phyloP scores from a whole-genome alignment of 2,888 invertebrate species.

The Elmis aenea region DNA sequence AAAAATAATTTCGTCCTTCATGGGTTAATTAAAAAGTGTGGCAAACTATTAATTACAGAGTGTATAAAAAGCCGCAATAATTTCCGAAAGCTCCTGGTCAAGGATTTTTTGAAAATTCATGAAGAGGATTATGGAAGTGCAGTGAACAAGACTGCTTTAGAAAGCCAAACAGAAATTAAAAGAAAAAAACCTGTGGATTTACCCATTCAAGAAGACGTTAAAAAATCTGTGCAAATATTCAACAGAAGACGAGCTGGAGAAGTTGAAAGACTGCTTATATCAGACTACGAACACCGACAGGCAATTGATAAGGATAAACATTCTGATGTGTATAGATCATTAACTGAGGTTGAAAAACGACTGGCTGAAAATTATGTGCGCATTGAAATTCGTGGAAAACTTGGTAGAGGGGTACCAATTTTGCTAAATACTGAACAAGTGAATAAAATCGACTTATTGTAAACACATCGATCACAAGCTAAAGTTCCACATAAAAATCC shows the following conservation, averaged over 20 bases:
- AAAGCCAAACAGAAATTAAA: slow-evolving; percentile 8
- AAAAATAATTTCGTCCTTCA: no score
- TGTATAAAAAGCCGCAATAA: slow-evolving; percentile 8
- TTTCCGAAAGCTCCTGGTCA: no score
- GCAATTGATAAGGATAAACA: slow-evolving; percentile 7
- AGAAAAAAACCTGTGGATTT: slow-evolving; percentile 11
- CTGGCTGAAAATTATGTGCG: no score
- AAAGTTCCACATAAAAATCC: no score
- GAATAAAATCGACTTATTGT: no score
- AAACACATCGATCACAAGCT: no score
- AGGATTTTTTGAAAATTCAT: slow-evolving; percentile 15
- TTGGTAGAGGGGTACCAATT: no score
- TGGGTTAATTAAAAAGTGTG: no score
- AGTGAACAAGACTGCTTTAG: slow-evolving; percentile 11
- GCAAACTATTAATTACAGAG: slow-evolving; percentile 1
- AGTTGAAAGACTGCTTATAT: slow-evolving; percentile 13
- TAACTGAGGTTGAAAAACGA: no score
- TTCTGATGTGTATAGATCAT: no score
- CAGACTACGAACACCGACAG: slow-evolving; percentile 11
- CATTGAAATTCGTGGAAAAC: no score
- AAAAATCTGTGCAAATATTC: slow-evolving; percentile 15
- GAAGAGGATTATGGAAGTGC: slow-evolving; percentile 9
- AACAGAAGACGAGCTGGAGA: slow-evolving; percentile 20
- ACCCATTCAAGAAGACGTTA: slow-evolving; percentile 13
- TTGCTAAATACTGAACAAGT: no score